Conservation (phyloP, 2,888 invertebrate genomes). For the Agonopterix arenella region DNA sequence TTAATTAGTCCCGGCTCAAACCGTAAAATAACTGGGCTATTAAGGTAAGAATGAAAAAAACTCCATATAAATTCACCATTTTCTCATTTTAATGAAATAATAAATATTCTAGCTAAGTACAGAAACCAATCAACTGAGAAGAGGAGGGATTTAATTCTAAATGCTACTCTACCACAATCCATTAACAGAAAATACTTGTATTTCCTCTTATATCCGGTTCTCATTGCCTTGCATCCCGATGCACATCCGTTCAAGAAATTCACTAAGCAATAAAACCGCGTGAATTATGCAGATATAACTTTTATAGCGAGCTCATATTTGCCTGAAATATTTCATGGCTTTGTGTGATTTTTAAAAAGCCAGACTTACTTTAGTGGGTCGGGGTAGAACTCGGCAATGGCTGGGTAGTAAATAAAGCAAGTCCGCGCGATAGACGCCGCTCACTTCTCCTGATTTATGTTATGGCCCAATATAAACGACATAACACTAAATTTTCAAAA, state of each 20-base stretch:
- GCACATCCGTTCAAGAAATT: neutral
- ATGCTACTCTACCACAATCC: neutral
- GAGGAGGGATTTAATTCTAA: neutral
- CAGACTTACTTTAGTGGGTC: neutral
- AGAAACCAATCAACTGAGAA: too few relatives aligned
- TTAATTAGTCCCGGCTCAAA: too few relatives aligned
- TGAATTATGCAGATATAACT: slow-evolving; percentile 1
- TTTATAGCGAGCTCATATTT: slow-evolving; percentile 2
- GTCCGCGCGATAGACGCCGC: slow-evolving; percentile 31
- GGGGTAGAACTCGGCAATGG: slow-evolving; percentile 18
- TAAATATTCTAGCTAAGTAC: too few relatives aligned
- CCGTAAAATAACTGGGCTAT: too few relatives aligned
- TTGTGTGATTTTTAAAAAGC: slow-evolving; percentile 16
- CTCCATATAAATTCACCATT: too few relatives aligned
- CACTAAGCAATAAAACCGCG: neutral
- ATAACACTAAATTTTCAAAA: slow-evolving; percentile 34
- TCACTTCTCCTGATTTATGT: slow-evolving; percentile 37
- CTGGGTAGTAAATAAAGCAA: slow-evolving; percentile 27
- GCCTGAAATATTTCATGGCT: neutral
- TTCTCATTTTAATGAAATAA: too few relatives aligned
- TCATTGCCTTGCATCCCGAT: neutral
- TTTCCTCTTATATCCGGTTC: neutral
- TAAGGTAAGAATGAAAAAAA: too few relatives aligned
- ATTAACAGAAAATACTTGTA: neutral
- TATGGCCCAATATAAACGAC: slow-evolving; percentile 36